Base-by-base conservation (phyloP, 2,888 invertebrate genomes). In the Steinernema scapterisci region DNA sequence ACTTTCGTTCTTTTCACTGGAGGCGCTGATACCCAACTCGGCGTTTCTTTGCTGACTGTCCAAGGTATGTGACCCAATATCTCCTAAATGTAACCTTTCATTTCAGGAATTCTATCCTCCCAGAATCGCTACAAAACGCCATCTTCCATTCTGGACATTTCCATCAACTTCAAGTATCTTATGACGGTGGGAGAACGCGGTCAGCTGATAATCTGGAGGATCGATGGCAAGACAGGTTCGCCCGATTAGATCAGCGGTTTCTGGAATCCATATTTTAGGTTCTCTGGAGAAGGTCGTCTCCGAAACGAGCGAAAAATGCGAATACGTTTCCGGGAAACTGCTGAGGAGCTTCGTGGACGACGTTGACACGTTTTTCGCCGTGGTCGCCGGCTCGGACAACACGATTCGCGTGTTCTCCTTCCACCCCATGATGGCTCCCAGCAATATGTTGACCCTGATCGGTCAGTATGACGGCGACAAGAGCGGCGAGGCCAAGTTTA, bases 131-230 rank as follows among this genome's bases (percentile, higher is more conserved):
- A 48, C 23, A 44, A 56, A 11, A 27, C 71, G 21, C 19, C 54
- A 13, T 72, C 72, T 0, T 16, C 44, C n/a, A 27, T 75, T 19
- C 43, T 48, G 19, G 72, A 75, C 31, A 23, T 75, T n/a, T 38
- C 44, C 5, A 23, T 48, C 6, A 21, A n/a, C 45, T 38, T n/a
- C 21, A 56, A 51, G 19, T 74, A 23, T 16, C n/a, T 75, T 0
- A 5, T 75, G 16, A 74, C 73, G 16, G 31, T 75, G 13, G 75
- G 75, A 6, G 75, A 45, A 11, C 54, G 71, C 6, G 27, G 38
- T 7, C 73, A 75, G 31, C 9, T 75, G 16, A 54, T 72, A 13
- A 13, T 72, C 19, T 75, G 75, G 75, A 74, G n/a, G 19, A 38
- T 75, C 19, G 46, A 72, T 9, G 72, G 54, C 16, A 73, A 31